Base-by-base conservation (phyloP, 1,140 invertebrate species). In the Caerostris darwini region DNA sequence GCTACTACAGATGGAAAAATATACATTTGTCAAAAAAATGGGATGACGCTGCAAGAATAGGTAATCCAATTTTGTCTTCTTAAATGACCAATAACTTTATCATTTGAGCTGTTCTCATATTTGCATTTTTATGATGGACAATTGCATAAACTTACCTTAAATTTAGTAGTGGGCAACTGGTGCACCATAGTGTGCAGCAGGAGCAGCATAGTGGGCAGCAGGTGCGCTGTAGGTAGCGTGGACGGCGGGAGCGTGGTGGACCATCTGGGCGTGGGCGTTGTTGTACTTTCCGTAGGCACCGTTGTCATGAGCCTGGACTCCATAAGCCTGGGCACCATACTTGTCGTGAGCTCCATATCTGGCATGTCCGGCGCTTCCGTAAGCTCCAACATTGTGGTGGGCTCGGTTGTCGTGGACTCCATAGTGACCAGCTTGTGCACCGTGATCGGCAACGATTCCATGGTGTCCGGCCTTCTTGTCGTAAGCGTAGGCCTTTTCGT, bases 381-480 rank as follows among this genome's bases (percentile, higher is more conserved):
- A 93, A 10, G 57, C 90, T 61, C 94, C 94, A 14, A 89, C 57
- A 50, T 94, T 94, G 85, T 89, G 90, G 86, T 92, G 90, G 10
- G 88, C 94, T 17, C 8, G 4, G 12, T 19, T 57, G 90, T 90
- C 94, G 14, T 82, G 69, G 50, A 89, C 64, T 86, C 94, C 94
- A 17, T 94, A 94, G 53, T 87, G 69, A 2, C 10, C 69, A 34
- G 69, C 57, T 7, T 83, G 77, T 8, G 94, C 90, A 53, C 94
- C 94, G 85, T 94, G 94, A 77, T 92, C 94, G 17, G 85, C 90
- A 58, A 19, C 34, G 69, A 92, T 57, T 54, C 34, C 86, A 34
- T 94, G 94, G 90, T 93, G 69, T 14, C 94, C 94, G 86, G 94
- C 94, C 81, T 92, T 87, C 89, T 94, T 94, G 85, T 94, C 94